Conservation (phyloP, 2,888 invertebrate species). For the Conomelus anceps region DNA sequence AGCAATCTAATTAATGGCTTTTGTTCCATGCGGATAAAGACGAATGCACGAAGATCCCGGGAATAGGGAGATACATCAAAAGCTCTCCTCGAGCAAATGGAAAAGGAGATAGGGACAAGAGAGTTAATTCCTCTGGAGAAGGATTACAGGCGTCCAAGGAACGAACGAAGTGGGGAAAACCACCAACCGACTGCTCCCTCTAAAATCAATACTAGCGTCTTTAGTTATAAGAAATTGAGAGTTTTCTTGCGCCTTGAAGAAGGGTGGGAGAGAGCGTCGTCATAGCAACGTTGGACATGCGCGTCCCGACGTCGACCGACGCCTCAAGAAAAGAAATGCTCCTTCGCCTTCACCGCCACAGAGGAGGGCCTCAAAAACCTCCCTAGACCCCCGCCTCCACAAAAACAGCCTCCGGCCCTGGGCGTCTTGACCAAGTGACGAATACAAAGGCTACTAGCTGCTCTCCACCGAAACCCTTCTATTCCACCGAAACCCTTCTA, state of each 20-base stretch:
- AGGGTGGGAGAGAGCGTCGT: constrained; percentile 1
- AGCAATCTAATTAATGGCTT: not conserved
- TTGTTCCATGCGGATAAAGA: not conserved
- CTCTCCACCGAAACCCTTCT: no score
- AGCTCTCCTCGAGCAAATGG: no score
- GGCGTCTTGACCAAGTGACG: not conserved
- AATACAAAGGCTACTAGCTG: not conserved
- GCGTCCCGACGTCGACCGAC: not conserved
- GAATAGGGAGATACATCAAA: not conserved
- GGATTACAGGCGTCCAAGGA: not conserved
- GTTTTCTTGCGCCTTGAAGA: constrained; percentile 26
- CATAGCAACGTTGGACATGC: constrained; percentile 4
- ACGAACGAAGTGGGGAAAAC: no score
- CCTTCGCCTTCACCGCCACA: not conserved
- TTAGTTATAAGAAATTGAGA: constrained; percentile 30
- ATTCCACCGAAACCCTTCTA: no score
- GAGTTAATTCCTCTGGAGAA: not conserved
- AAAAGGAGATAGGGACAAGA: no score
- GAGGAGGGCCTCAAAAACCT: not conserved
- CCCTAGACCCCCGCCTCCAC: not conserved
- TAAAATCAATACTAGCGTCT: constrained; percentile 24
- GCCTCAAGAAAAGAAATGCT: not conserved
- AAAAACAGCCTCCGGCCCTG: not conserved
- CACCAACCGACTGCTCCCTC: not conserved
- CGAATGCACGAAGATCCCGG: not conserved